A percentile compares a stretch with the other conserved stretches of the same genome.
Conservation (phyloP, 2,888 invertebrate species). For the Lamellibrachia satsuma region DNA sequence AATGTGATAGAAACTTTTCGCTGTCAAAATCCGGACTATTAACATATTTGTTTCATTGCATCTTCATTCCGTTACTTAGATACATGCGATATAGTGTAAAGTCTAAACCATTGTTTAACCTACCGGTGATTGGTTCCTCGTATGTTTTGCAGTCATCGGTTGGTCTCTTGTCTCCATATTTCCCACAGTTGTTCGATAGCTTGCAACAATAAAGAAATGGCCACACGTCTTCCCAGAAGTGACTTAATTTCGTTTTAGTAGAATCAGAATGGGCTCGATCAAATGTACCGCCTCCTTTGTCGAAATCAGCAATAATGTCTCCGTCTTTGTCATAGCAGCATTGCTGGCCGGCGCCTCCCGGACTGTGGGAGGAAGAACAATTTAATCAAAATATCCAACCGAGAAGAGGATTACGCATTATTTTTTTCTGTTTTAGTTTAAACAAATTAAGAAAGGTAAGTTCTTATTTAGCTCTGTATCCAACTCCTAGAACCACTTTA, state of each 20-base stretch:
- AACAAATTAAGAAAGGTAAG: no score
- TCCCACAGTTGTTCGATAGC: not conserved
- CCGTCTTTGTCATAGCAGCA: not conserved
- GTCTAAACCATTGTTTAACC: not conserved
- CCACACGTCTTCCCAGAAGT: not conserved
- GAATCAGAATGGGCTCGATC: not conserved
- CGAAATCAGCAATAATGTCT: not conserved
- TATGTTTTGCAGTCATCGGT: not conserved
- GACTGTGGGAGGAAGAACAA: not conserved
- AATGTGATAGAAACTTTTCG: no score
- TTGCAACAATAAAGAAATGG: not conserved
- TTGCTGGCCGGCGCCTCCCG: not conserved
- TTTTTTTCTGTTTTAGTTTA: no score
- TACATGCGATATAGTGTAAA: no score
- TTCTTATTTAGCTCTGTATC: no score
- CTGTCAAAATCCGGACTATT: no score
- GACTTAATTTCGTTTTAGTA: not conserved
- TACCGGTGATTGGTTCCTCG: not conserved
- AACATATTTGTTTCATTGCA: no score
- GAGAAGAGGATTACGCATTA: no score
- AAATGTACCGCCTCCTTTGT: not conserved
- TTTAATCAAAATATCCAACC: not conserved
- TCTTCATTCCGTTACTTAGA: not conserved
- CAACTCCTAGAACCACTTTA: no score
- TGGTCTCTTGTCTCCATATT: conserved; percentile 3